Evolutionary conservation across 2,113 vertebrate genomes (phyloP).

Genomic region (Psilopogon haemacephalus): DNA sequence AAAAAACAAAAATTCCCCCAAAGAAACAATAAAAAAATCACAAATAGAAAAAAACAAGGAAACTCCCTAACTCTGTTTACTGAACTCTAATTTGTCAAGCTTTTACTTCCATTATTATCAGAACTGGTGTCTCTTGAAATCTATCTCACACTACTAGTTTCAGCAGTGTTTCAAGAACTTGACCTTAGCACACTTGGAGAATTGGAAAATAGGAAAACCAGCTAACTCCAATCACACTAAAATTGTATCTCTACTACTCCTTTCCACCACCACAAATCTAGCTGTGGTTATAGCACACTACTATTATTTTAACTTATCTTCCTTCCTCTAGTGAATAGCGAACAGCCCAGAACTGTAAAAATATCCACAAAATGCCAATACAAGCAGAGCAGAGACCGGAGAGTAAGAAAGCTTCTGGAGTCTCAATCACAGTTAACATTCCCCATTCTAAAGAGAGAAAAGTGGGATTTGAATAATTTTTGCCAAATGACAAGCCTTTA

Average conservation of each 20-base stretch:
- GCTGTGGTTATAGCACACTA: not conserved
- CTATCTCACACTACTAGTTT: not conserved
- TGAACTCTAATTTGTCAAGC: not conserved
- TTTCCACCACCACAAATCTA: not conserved
- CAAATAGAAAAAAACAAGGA: not conserved
- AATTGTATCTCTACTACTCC: not conserved
- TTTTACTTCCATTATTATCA: not conserved
- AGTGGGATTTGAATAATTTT: not conserved
- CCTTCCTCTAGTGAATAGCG: not conserved
- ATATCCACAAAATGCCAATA: not conserved
- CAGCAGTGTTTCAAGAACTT: not conserved
- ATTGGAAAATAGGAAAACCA: not conserved
- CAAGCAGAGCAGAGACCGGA: not conserved
- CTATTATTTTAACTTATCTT: not conserved
- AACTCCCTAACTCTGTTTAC: not conserved
- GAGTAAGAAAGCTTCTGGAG: not conserved
- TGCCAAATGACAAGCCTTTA: not conserved
- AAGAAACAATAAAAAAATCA: not conserved
- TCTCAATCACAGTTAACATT: not conserved
- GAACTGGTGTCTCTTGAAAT: not conserved
- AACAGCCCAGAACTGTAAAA: not conserved
- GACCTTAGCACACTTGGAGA: not conserved
- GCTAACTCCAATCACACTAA: not conserved
- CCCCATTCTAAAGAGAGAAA: not conserved
- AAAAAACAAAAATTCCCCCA: not conserved